phyloP scores from a whole-genome alignment of 92 coral and sea anemone species.

The Ricordea florida region DNA sequence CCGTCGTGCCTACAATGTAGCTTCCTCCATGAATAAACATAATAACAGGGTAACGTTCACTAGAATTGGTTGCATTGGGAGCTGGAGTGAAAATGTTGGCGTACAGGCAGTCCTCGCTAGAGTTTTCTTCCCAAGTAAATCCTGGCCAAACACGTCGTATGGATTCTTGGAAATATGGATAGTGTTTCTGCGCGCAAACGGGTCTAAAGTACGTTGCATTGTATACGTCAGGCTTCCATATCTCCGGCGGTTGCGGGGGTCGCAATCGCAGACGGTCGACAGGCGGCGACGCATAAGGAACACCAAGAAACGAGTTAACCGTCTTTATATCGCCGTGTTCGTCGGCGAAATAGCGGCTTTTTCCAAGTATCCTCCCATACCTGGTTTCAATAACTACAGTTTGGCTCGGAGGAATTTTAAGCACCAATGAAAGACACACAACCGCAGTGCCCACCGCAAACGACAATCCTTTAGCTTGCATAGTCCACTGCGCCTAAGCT shows the following conservation, averaged over 20 bases:
- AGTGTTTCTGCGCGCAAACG: constrained; percentile 6
- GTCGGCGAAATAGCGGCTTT: neutral
- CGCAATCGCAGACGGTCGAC: constrained; percentile 41
- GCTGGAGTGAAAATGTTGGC: constrained; percentile 68
- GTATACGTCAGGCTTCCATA: constrained; percentile 35
- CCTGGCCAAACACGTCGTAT: constrained; percentile 24
- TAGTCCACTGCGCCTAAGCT: neutral
- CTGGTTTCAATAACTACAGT: constrained; percentile 21
- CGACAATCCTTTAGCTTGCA: constrained; percentile 2
- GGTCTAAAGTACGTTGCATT: constrained; percentile 26
- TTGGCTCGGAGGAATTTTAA: constrained; percentile 6
- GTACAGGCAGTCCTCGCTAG: constrained; percentile 73
- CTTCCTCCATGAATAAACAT: constrained; percentile 85
- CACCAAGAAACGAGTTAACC: constrained; percentile 41
- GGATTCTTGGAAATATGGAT: neutral
- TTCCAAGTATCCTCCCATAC: constrained; percentile 47
- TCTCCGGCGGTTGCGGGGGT: constrained; percentile 25
- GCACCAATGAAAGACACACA: neutral
- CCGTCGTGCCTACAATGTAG: constrained; percentile 64
- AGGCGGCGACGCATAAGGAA: constrained; percentile 61
- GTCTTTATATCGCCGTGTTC: neutral
- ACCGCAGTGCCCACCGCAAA: constrained; percentile 22
- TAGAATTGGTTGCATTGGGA: neutral
- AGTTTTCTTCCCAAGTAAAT: constrained; percentile 21
- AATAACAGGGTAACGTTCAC: constrained; percentile 57